phyloP scores from a whole-genome alignment of 2,113 vertebrate species.

The Empidonax traillii region DNA sequence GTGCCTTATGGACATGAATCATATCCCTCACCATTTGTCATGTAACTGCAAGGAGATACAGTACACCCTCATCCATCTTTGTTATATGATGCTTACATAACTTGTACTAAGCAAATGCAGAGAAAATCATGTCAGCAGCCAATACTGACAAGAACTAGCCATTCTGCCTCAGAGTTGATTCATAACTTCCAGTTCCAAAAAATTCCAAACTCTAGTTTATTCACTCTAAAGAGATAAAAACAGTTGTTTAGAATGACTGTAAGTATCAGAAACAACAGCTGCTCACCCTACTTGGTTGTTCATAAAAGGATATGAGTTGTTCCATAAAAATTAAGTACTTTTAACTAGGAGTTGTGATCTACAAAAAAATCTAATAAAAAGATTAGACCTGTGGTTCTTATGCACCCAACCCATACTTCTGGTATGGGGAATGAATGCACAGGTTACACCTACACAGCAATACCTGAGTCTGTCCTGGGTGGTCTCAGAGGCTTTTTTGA shows the following conservation, averaged over 20 bases:
- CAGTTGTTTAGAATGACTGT: accelerated
- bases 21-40: not conserved
- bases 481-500: not conserved
- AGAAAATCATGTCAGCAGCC: not conserved
- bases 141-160: not conserved
- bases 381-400: not conserved
- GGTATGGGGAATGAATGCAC: not conserved
- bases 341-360: not conserved
- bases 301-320: not conserved
- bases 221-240: not conserved
- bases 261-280: not conserved
- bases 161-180: not conserved
- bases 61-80: not conserved
- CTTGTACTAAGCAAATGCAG: not conserved
- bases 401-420: accelerated
- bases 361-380: not conserved
- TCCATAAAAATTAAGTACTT: not conserved
- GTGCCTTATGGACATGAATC: not conserved
- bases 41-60: not conserved
- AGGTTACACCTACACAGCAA: accelerated
- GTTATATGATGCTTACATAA: not conserved
- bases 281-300: not conserved
- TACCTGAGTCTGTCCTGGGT: not conserved
- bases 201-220: not conserved
- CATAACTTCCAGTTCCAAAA: not conserved